A percentile compares a stretch with the other conserved stretches of the same genome.
Evolutionary conservation across 2,888 invertebrate species (phyloP).

Genomic region (Athalia circularis): DNA sequence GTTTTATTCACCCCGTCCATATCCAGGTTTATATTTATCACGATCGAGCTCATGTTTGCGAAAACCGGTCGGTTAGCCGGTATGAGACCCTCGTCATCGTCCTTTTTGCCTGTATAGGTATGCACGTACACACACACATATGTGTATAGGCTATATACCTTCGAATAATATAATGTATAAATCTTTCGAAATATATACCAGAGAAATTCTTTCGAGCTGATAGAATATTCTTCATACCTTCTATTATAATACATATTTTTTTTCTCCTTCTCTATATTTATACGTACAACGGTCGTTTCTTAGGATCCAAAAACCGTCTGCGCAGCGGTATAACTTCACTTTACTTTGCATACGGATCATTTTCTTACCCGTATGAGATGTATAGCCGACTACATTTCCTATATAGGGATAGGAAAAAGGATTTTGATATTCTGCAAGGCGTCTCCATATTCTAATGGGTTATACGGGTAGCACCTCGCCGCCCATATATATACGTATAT

Average conservation of each 20-base stretch:
- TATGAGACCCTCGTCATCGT: constrained; percentile 29
- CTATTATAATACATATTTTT: not conserved
- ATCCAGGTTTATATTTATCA: not conserved
- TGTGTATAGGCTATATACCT: too few species aligned
- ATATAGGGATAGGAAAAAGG: too few species aligned
- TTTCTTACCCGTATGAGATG: too few species aligned
- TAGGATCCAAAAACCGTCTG: too few species aligned
- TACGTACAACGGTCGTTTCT: not conserved
- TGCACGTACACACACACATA: too few species aligned
- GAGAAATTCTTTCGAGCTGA: constrained; percentile 13
- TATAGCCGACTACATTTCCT: too few species aligned
- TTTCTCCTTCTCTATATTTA: not conserved
- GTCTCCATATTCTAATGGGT: too few species aligned
- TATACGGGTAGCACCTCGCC: too few species aligned
- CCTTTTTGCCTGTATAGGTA: not conserved
- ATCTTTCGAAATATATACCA: not conserved
- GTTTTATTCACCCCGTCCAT: constrained; percentile 26
- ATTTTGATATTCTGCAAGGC: too few species aligned
- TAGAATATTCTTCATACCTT: not conserved
- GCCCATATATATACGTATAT: too few species aligned
- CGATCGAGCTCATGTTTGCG: constrained; percentile 23
- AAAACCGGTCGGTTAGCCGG: not conserved
- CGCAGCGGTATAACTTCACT: not conserved
- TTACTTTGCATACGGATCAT: not conserved
- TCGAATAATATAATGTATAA: not conserved